Base-by-base conservation (phyloP, 1,140 invertebrate species). In the Dinoponera quadriceps region DNA sequence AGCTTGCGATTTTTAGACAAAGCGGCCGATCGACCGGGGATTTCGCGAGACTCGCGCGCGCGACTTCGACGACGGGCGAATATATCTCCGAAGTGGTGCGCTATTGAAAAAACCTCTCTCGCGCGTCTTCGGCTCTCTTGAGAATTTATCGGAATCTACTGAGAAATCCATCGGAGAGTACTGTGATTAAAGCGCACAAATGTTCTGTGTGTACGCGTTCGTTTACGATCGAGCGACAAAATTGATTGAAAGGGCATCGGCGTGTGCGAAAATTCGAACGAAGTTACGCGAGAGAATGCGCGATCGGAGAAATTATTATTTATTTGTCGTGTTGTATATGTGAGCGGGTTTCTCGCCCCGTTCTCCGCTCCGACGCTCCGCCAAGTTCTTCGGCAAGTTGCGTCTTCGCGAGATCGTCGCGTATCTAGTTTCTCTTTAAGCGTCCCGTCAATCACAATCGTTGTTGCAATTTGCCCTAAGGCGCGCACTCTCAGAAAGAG, bases 391-490 rank as follows among this genome's bases (percentile, higher is more conserved):
- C 63, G 54, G 51, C 13, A 69, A 69, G 69, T 80, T 80, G 57
- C 57, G 51, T 54, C 51, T 69, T 57, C 29, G 55, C 55, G 51
- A 44, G 38, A 80, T 33, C 51, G 51, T 51, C 54, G 27, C 25
- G 65, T 69, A 68, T 78, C 22, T 27, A 51, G 18, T 14, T 33
- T 38, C 25, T 11, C 29, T 20, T 77, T n/a, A n/a, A 66, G 20
- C n/a, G 29, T 54, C 49, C 16, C 75, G 75, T 48, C 51, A n/a
- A 71, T 80, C 33, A 54, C 51, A 57, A 80, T 65, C 69, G 38
- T 80, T 48, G 65, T 51, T 22, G 38, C 54, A 68, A 80, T 80
- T 80, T 80, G 75, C 71, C 63, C 22, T 66, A 62, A 69, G 33
- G 25, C 33, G 65, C 33, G 65, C 33, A 57, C 33, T 80, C 51